Evolutionary conservation across 2,888 invertebrate genomes (phyloP).

Genomic region (Noctua janthina): DNA sequence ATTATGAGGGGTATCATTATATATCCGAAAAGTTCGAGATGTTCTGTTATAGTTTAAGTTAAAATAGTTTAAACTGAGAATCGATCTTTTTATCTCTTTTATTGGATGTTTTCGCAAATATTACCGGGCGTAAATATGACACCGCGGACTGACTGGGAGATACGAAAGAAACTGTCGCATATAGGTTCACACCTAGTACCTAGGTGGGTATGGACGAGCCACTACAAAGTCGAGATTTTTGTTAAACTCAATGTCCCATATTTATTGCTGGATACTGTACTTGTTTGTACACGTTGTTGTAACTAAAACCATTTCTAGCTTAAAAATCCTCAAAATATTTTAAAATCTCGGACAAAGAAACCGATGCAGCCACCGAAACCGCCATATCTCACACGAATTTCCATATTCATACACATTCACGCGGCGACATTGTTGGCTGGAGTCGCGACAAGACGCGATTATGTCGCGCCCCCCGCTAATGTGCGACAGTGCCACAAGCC

Average conservation of each 20-base stretch:
- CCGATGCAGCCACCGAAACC: slow-evolving; percentile 4
- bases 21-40: slow-evolving; percentile 23
- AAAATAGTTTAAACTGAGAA: neutral
- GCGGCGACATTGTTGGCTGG: slow-evolving; percentile 46
- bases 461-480: slow-evolving; percentile 59
- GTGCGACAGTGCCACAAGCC: slow-evolving; percentile 33
- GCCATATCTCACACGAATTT: slow-evolving; percentile 45
- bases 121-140: neutral
- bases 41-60: neutral
- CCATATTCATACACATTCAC: slow-evolving; percentile 50
- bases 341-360: neutral
- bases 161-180: neutral
- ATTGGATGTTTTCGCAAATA: neutral
- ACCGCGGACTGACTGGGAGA: neutral
- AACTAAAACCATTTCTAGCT: neutral
- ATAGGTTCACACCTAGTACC: neutral
- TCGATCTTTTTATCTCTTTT: neutral
- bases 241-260: too few relatives aligned
- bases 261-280: neutral
- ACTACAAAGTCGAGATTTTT: accelerated
- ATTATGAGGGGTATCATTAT: slow-evolving; percentile 34
- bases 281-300: too few relatives aligned
- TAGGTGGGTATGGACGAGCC: neutral
- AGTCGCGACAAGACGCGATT: slow-evolving; percentile 54
- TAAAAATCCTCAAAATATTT: neutral